A percentile compares a stretch with the other conserved stretches of the same genome.
phyloP scores from a whole-genome alignment of 2,888 invertebrate species.

The Copidosoma aretas region DNA sequence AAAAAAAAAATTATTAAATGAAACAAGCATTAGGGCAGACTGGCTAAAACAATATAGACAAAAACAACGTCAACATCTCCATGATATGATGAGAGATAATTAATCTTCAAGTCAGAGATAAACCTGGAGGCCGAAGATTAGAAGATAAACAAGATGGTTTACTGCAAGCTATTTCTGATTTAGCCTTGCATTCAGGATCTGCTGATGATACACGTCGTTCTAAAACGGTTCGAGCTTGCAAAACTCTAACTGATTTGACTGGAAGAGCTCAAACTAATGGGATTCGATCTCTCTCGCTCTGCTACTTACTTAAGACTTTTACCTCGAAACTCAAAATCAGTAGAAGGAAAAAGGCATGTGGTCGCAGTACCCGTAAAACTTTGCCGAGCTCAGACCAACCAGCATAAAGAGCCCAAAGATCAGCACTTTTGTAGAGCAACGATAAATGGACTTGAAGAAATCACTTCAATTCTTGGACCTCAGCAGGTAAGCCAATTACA shows the following conservation, averaged over 20 bases:
- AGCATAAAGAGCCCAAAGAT: slow-evolving; percentile 44
- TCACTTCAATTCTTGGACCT: slow-evolving; percentile 48
- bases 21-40: no score
- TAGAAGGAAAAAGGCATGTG: slow-evolving; percentile 50
- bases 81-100: no score
- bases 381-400: slow-evolving; percentile 19
- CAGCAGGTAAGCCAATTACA: no score
- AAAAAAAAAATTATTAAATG: no score
- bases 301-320: slow-evolving; percentile 46
- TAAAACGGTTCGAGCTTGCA: not conserved
- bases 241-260: slow-evolving; percentile 43
- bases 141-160: no score
- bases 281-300: slow-evolving; percentile 42
- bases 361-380: slow-evolving; percentile 52
- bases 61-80: no score
- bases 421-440: slow-evolving; percentile 46
- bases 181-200: no score
- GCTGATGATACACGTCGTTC: no score
- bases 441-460: slow-evolving; percentile 44
- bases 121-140: no score
- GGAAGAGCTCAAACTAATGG: slow-evolving; percentile 36
- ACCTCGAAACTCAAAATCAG: slow-evolving; percentile 43
- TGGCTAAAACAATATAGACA: no score
- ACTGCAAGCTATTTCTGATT: no score
- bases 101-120: no score